Conservation (phyloP, 1,140 invertebrate genomes). For the Bombus polaris region DNA sequence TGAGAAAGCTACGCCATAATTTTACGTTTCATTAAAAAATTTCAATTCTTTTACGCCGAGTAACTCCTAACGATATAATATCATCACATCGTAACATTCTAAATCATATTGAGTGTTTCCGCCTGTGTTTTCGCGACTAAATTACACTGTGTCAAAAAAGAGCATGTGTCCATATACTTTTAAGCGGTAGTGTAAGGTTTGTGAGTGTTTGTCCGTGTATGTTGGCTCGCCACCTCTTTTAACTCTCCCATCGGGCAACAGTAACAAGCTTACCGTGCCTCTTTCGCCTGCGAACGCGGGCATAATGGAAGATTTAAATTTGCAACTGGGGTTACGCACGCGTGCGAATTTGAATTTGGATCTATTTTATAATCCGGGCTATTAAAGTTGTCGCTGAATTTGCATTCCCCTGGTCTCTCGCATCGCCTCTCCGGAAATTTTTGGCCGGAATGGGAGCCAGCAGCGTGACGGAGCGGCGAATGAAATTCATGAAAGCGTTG, state of each 20-base stretch:
- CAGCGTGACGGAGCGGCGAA: conserved; percentile 53
- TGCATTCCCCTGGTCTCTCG: conserved; percentile 47
- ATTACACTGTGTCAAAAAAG: too few relatives aligned
- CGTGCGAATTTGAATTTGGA: conserved; percentile 58
- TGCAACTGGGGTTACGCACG: conserved; percentile 43
- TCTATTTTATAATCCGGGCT: conserved; percentile 65
- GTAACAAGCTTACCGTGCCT: conserved; percentile 43
- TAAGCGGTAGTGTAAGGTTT: background rate
- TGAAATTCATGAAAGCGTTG: conserved; percentile 58
- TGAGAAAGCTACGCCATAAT: too few relatives aligned
- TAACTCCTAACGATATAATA: too few relatives aligned
- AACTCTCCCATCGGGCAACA: background rate
- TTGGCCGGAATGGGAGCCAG: conserved; percentile 49
- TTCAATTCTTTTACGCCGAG: too few relatives aligned
- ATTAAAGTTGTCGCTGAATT: conserved; percentile 65
- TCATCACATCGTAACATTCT: too few relatives aligned
- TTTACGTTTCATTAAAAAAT: too few relatives aligned
- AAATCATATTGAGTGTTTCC: too few relatives aligned
- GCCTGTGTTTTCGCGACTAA: too few relatives aligned
- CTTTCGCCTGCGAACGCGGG: conserved; percentile 24
- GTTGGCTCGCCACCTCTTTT: conserved; percentile 11
- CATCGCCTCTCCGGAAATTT: conserved; percentile 53
- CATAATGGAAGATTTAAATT: conserved; percentile 70
- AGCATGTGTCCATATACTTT: too few relatives aligned
- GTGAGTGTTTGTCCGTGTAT: background rate